Percentiles rank a stretch among this genome's conserved stretches.
phyloP scores from a whole-genome alignment of 2,888 invertebrate species.

The Hydropsyche betteni region DNA sequence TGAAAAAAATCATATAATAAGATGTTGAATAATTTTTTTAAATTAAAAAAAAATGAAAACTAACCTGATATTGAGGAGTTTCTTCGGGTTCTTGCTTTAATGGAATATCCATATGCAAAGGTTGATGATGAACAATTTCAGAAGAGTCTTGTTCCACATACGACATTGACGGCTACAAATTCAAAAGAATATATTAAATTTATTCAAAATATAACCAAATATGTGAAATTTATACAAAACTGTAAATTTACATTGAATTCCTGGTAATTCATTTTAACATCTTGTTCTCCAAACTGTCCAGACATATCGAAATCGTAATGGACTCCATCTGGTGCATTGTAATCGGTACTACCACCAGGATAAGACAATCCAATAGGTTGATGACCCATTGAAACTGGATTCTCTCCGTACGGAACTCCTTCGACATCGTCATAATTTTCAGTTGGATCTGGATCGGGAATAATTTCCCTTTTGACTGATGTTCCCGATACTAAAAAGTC shows the following conservation, averaged over 20 bases:
- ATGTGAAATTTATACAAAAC: background rate
- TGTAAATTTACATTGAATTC: slow-evolving; percentile 40
- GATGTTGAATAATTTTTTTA: background rate
- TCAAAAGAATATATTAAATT: background rate
- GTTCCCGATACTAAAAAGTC: slow-evolving; percentile 74
- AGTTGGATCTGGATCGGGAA: slow-evolving; percentile 31
- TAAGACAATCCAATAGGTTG: slow-evolving; percentile 28
- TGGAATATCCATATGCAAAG: slow-evolving; percentile 54
- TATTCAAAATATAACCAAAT: background rate
- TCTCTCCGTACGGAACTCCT: slow-evolving; percentile 22
- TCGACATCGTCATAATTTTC: slow-evolving; percentile 41
- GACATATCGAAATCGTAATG: slow-evolving; percentile 40
- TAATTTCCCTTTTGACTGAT: slow-evolving; percentile 60
- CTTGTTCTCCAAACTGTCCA: slow-evolving; percentile 39
- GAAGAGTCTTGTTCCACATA: slow-evolving; percentile 30
- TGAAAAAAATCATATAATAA: background rate
- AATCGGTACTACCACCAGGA: slow-evolving; percentile 14
- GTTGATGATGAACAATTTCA: slow-evolving; percentile 6
- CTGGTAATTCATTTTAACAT: slow-evolving; percentile 35
- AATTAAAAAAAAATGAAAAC: background rate
- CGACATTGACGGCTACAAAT: background rate
- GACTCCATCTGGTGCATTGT: slow-evolving; percentile 23
- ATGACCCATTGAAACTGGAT: slow-evolving; percentile 9
- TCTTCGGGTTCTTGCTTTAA: slow-evolving; percentile 64
- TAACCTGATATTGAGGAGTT: slow-evolving; percentile 61